phyloP scores from a whole-genome alignment of 2,113 vertebrate species.

The Cyrtonyx montezumae region DNA sequence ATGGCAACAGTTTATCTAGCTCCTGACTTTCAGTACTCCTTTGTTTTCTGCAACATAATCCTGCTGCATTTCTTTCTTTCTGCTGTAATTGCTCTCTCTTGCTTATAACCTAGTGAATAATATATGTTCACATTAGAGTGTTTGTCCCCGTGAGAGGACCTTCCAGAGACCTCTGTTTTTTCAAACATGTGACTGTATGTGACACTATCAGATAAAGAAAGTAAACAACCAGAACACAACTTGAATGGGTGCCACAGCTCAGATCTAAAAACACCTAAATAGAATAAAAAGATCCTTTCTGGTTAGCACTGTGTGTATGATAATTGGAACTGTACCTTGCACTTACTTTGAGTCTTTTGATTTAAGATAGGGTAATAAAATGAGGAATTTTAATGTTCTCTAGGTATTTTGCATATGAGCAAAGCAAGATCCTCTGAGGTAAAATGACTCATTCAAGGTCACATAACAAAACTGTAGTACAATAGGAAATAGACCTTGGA shows the following conservation, averaged over 20 bases:
- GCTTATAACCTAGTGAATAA: conserved; percentile 70
- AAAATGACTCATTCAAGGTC: conserved; percentile 26
- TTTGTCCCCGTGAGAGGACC: conserved; percentile 65
- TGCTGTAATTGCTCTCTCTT: conserved; percentile 65
- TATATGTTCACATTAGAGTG: conserved; percentile 68
- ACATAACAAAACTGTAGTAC: background rate
- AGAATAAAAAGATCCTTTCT: conserved; percentile 26
- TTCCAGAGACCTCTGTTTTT: conserved; percentile 63
- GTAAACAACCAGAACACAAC: conserved; percentile 51
- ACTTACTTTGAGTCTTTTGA: background rate
- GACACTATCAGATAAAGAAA: conserved; percentile 67
- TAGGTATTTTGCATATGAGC: background rate
- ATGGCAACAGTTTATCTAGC: conserved; percentile 7
- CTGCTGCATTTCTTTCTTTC: conserved; percentile 24
- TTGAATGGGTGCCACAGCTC: conserved; percentile 1
- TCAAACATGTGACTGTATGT: conserved; percentile 38
- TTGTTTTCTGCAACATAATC: background rate
- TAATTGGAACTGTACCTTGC: conserved; percentile 2
- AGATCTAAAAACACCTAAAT: background rate
- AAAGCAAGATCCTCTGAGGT: background rate
- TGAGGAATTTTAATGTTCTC: background rate
- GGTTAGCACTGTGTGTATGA: background rate
- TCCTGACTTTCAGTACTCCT: conserved; percentile 23
- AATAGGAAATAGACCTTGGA: background rate
- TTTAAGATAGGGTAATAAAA: background rate